Base-by-base conservation (phyloP, 2,888 invertebrate genomes). In the Tanaodytes sp. region DNA sequence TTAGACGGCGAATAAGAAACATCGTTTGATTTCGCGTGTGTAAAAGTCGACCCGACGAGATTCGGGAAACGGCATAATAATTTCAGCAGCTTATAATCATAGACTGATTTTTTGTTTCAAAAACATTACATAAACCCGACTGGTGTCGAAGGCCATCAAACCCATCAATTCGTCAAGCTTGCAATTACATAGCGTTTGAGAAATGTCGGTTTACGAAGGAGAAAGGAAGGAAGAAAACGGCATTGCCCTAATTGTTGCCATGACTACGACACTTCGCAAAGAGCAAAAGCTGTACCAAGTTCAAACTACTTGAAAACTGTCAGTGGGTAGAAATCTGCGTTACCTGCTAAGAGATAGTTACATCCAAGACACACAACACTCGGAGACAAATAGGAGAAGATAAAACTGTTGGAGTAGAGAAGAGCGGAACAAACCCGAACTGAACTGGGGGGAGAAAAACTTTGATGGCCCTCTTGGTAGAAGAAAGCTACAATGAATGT, bases 221-320 rank as follows among this genome's bases (percentile, higher is more conserved):
- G 52, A 54, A 54, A 37, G 27, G 69, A 59, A 52, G 45, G 54
- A 58, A 68, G 48, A 58, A 68, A 68, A 68, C 52, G 37, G 30
- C 58, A 23, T 52, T 63, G 54, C 48, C 58, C 54, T 63, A 69
- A 58, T 64, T 63, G 62, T 63, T 58, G 57, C 63, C 68, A 68
- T 68, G 63, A 48, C 68, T 52, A 68, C 68, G 52, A 46, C 51
- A 52, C 37, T 30, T 39, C 42, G 58, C 46, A 58, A 63, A 58
- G 52, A 54, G 58, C 37, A 68, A 48, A 68, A 68, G 48, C 58
- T 40, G 52, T 58, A 52, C 46, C 48, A 62, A 63, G 63, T 68
- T 63, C 62, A 63, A 68, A 63, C 63, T 63, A 63, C 68, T 68
- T 63, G 58, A 48, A 57, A 68, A 58, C 63, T 63, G 63, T 57